Evolutionary conservation across 2,888 invertebrate species (phyloP).

Genomic region (Oscheius onirici): DNA sequence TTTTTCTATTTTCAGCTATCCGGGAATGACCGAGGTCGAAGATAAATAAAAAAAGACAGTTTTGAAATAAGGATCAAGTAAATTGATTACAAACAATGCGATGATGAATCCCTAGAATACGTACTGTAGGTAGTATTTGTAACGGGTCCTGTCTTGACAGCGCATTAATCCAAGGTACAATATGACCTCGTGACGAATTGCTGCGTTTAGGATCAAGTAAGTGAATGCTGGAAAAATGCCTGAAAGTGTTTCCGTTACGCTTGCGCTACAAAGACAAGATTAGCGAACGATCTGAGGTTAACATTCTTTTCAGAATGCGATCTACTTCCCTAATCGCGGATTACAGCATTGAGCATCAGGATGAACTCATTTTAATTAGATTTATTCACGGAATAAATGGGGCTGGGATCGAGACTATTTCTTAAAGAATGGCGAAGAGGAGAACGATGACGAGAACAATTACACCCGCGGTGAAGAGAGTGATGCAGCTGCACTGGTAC

Average conservation of each 20-base stretch:
- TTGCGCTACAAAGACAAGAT: too few species aligned
- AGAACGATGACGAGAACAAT: not conserved
- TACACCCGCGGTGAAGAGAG: not conserved
- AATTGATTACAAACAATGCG: too few species aligned
- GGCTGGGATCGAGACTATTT: not conserved
- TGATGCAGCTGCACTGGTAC: not conserved
- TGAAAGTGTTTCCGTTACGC: too few species aligned
- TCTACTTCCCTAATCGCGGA: not conserved
- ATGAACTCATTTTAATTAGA: too few species aligned
- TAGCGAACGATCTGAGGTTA: not conserved
- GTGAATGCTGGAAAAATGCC: conserved; percentile 43
- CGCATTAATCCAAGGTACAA: not conserved
- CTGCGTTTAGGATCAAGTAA: conserved; percentile 46
- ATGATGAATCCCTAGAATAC: too few species aligned
- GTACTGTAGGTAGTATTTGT: too few species aligned
- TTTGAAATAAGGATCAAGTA: too few species aligned
- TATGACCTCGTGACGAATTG: conserved; percentile 41
- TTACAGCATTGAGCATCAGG: too few species aligned
- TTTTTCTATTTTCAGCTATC: too few species aligned
- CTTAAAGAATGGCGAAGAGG: not conserved
- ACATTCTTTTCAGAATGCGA: not conserved
- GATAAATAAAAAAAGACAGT: too few species aligned
- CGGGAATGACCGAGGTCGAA: too few species aligned
- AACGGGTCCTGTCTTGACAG: too few species aligned
- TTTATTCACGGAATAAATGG: not conserved